phyloP scores from a whole-genome alignment of 2,797 vertebrate genomes.

The Microhierax caerulescens region DNA sequence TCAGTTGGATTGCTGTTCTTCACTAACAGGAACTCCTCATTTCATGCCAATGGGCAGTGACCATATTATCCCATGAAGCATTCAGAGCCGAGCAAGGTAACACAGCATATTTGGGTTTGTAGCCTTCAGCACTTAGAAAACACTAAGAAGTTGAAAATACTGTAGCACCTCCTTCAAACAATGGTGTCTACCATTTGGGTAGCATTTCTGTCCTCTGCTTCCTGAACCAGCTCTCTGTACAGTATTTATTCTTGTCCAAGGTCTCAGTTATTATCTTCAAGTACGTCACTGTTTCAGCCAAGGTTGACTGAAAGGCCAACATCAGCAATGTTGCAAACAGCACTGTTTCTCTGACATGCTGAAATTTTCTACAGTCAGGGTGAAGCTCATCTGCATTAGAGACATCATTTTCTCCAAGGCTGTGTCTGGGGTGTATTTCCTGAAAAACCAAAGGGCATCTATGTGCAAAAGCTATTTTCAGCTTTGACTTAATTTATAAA shows the following conservation, averaged over 20 bases:
- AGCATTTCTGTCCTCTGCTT: neutral
- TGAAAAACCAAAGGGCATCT: conserved; percentile 5
- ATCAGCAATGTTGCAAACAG: neutral
- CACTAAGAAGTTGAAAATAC: neutral
- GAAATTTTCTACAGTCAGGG: neutral
- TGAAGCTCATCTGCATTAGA: neutral
- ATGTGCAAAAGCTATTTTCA: conserved; percentile 14
- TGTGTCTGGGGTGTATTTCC: neutral
- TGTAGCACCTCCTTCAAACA: neutral
- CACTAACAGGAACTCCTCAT: neutral
- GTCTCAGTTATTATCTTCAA: conserved; percentile 3
- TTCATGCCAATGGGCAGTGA: neutral
- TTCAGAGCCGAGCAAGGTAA: neutral
- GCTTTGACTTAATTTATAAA: conserved; percentile 2
- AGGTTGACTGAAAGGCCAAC: conserved; percentile 23
- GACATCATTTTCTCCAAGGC: neutral
- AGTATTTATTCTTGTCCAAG: neutral
- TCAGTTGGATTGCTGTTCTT: neutral
- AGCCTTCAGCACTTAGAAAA: neutral
- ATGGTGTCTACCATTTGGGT: neutral
- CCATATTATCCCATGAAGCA: neutral
- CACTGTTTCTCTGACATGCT: neutral
- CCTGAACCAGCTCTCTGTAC: neutral
- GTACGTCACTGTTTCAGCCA: neutral
- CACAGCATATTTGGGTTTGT: neutral